A percentile compares a stretch with the other conserved stretches of the same genome.
phyloP scores from a whole-genome alignment of 1,140 invertebrate species.

The Thaumatotibia leucotreta region DNA sequence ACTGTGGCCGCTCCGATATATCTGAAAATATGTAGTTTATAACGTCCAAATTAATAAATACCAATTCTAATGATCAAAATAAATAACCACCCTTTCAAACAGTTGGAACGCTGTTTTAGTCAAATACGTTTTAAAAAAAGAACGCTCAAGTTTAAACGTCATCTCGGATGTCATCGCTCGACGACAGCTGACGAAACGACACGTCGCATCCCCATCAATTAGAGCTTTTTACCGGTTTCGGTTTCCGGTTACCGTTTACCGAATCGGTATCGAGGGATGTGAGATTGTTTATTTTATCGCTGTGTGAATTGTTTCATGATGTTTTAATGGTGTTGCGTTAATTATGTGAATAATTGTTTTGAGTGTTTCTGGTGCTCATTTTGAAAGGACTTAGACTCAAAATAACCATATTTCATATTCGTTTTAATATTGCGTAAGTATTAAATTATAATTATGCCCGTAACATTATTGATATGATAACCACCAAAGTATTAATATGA shows the following conservation, averaged over 20 bases:
- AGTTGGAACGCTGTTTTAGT: background rate
- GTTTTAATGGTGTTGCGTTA: background rate
- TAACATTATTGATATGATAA: too few species aligned
- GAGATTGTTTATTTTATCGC: too few species aligned
- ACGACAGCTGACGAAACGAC: constrained; percentile 9
- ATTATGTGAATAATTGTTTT: background rate
- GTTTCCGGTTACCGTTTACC: constrained; percentile 7
- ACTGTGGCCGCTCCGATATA: too few species aligned
- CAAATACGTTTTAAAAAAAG: constrained; percentile 3
- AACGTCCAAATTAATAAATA: too few species aligned
- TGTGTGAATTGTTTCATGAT: background rate
- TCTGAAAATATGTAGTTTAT: too few species aligned
- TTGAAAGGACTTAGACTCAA: too few species aligned
- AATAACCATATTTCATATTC: too few species aligned
- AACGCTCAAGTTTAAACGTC: background rate
- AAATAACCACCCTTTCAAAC: background rate
- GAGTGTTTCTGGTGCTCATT: background rate
- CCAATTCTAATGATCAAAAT: background rate
- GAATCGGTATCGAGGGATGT: background rate
- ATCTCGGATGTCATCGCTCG: constrained; percentile 2
- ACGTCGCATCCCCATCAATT: constrained; percentile 10
- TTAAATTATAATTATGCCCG: too few species aligned
- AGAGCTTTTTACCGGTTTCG: background rate
- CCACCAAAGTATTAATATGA: too few species aligned
- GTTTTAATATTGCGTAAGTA: too few species aligned